These are phyloP conservation scores for Chaetogeoica ovagalla DNA, from an alignment of 2,888 invertebrate species.

Conservation along the genomic window DNA sequence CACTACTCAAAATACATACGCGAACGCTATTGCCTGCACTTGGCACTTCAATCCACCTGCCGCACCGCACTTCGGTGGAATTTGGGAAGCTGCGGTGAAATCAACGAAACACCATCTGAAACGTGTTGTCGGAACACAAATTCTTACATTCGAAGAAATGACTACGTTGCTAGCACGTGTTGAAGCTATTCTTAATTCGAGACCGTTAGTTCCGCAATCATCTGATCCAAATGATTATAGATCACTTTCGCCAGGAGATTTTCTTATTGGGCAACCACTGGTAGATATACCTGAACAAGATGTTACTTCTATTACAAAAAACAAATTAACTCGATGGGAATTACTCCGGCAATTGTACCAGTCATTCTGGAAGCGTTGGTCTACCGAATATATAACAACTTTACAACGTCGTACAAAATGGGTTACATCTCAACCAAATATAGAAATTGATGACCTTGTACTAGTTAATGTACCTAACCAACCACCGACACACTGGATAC, in stretches of 20 bases:
- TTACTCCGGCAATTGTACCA: neutral
- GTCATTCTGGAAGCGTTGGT: conserved; percentile 1
- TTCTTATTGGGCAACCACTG: neutral
- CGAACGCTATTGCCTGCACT: neutral
- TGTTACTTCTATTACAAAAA: too few relatives aligned
- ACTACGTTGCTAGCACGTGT: neutral
- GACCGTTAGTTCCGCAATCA: neutral
- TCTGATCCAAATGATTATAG: neutral
- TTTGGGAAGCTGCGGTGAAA: neutral
- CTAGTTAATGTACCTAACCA: neutral
- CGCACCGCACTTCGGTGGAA: neutral
- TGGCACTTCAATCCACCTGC: neutral
- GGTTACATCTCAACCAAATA: neutral
- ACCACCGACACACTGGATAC: neutral
- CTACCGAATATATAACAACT: neutral
- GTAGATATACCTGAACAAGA: neutral
- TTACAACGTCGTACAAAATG: neutral
- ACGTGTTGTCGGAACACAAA: neutral
- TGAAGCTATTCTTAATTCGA: neutral
- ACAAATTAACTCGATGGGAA: neutral
- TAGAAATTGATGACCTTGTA: neutral
- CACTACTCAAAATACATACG: neutral
- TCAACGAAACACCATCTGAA: neutral
- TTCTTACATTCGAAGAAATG: conserved; percentile 4
- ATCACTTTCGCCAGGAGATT: neutral